phyloP scores from a whole-genome alignment of 1,140 invertebrate species.

The Nasonia longicornis region DNA sequence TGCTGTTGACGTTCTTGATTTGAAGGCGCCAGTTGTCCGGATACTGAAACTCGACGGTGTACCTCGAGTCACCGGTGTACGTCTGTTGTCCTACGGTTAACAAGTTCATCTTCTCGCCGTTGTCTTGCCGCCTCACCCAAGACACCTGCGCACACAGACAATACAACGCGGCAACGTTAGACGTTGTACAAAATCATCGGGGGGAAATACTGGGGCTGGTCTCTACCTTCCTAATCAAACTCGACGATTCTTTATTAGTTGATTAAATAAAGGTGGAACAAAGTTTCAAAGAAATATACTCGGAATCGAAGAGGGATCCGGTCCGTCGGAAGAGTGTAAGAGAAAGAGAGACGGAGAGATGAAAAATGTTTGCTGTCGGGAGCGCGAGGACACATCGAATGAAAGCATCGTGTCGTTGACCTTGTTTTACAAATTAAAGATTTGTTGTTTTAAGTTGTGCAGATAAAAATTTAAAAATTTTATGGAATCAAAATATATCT shows the following conservation, averaged over 20 bases:
- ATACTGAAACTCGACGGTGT: conserved; percentile 81
- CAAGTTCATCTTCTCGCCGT: conserved; percentile 75
- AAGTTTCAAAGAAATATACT: neutral
- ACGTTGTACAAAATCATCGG: neutral
- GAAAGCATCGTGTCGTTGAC: neutral
- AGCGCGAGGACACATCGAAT: neutral
- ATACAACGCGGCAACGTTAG: neutral
- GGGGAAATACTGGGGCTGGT: neutral
- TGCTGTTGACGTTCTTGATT: conserved; percentile 77
- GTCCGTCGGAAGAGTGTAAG: too few relatives aligned
- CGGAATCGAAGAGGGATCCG: neutral
- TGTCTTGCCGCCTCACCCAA: conserved; percentile 77
- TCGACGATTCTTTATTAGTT: conserved; percentile 17
- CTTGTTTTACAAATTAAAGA: neutral
- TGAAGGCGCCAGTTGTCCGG: conserved; percentile 82
- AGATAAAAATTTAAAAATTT: too few relatives aligned
- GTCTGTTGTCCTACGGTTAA: conserved; percentile 78
- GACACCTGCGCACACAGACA: conserved; percentile 71
- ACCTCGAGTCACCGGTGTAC: conserved; percentile 80
- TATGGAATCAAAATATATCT: too few relatives aligned
- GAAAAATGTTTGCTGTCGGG: too few relatives aligned
- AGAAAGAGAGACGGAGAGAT: neutral
- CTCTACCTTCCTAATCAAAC: conserved; percentile 4
- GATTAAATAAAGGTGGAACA: conserved; percentile 3
- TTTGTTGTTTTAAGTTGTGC: too few relatives aligned